Base-by-base conservation (phyloP, 53 echinoderm and acorn worm species). In the Luidia sarsii region DNA sequence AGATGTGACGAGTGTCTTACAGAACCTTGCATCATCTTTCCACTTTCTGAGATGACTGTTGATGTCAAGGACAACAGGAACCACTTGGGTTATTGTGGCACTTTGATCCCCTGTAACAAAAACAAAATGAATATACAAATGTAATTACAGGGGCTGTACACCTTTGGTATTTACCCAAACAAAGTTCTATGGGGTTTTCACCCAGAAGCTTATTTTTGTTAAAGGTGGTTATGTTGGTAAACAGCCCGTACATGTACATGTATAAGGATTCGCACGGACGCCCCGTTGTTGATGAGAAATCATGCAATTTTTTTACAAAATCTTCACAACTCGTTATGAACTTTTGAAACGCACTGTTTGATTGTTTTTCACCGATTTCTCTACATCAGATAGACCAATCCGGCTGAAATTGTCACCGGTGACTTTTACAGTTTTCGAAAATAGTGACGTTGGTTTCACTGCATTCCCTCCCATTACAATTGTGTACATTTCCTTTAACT, bases 41-140 rank as follows among this genome's bases (percentile, higher is more conserved):
- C 64, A 43, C 9, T 62, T 80, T 19, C 33, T 25, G 18, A 80
- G 63, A 49, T 80, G 64, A 32, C 80, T 80, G 64, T 80, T 80
- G 20, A 80, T 38, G 36, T 80, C 80, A 41, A 80, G 80, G 20
- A 65, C 63, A 30, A 64, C 65, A 63, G 80, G 80, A 19, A 80
- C 65, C 14, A 80, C 80, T 63, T 64, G 64, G 46, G 46, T 48
- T n/a, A n/a, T n/a, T n/a, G n/a, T n/a, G n/a, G n/a, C n/a, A n/a
- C n/a, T n/a, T n/a, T n/a, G n/a, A n/a, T n/a, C n/a, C n/a, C n/a
- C n/a, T n/a, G n/a, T n/a, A n/a, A n/a, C n/a, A n/a, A n/a, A n/a
- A n/a, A n/a, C n/a, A n/a, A n/a, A n/a, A n/a, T n/a, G n/a, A n/a
- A n/a, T n/a, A n/a, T n/a, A n/a, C n/a, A n/a, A n/a, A n/a, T n/a